Base-by-base conservation (phyloP, 1,140 invertebrate genomes). In the Hormaphis cornu region DNA sequence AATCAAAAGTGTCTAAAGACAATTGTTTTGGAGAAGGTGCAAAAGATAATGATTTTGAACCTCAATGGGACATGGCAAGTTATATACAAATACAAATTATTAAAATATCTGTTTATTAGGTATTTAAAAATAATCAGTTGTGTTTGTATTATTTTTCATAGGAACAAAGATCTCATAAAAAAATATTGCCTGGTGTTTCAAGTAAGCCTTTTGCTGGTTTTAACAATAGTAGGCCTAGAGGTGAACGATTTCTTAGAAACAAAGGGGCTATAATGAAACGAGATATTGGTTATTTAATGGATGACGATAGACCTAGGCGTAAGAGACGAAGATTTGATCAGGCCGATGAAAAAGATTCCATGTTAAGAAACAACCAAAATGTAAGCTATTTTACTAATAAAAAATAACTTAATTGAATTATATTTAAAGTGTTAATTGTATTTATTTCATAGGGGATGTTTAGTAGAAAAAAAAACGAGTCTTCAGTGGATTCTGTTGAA, bases 311-410 rank as follows among this genome's bases (percentile, higher is more conserved):
- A 18, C 61, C 61, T 66, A 66, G 61, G 14, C 61, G 61, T 22
- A 66, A 66, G 9, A 66, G 61, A 24, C 42, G 61, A 18, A 66
- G 42, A 50, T 66, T 66, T 66, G 61, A 66, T 66, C 42, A 48
- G 3, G 24, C 5, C 5, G 61, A 66, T 22, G 61, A 66, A 50
- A 66, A 66, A 50, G 61, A 48, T 20, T 2, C 28, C 7, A 6
- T 48, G 28, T 22, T 48, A 4, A 50, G 61, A 22, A 66, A 50
- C 50, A 66, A 46, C 35, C 58, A 42, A 44, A 44, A 61, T 61
- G 58, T 61, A 61, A 61, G 7, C 1, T 14, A 42, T 30, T 61
- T 12, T 44, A 14, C 30, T 46, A 6, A 26, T 26, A 26, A 28
- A 18, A 18, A 59, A 9, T 42, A 8, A 9, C 7, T 42, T 24